Evolutionary conservation across 1,140 invertebrate genomes (phyloP).

Genomic region (Drosophila sturtevanti): DNA sequence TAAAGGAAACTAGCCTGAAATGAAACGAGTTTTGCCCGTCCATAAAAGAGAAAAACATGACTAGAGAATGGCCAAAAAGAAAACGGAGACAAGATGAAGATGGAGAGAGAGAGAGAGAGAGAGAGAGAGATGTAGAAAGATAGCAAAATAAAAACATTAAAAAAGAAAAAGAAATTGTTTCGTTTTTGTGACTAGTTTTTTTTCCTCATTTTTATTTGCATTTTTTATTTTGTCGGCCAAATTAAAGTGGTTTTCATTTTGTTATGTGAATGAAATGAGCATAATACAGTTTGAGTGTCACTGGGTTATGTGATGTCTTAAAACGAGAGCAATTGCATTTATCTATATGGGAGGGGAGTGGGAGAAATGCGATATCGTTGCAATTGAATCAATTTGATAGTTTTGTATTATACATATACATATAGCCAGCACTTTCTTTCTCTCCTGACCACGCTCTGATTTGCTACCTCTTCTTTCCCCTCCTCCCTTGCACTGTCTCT

Average conservation of each 20-base stretch:
- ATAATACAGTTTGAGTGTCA: conserved; percentile 34
- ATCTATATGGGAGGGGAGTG: conserved; percentile 28
- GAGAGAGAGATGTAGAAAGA: not conserved
- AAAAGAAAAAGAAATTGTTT: not conserved
- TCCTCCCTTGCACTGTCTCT: not conserved
- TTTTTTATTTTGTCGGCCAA: not conserved
- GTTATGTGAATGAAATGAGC: conserved; percentile 16
- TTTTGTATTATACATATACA: not conserved
- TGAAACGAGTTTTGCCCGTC: conserved; percentile 59
- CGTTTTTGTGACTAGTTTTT: not conserved
- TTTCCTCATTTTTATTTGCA: conserved; percentile 1
- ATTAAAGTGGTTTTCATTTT: not conserved
- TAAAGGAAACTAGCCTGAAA: conserved; percentile 64
- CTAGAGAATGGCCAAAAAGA: conserved; percentile 5
- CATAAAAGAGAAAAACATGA: conserved; percentile 21
- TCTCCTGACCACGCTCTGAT: not conserved
- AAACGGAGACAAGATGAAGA: conserved; percentile 9
- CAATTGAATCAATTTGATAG: conserved; percentile 1
- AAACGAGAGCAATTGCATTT: not conserved
- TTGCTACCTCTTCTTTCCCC: too few species aligned
- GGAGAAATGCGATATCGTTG: conserved; percentile 25
- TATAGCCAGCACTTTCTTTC: not conserved
- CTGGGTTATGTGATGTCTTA: not conserved
- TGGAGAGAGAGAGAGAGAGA: not conserved
- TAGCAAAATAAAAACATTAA: not conserved